Percentiles rank a stretch among this genome's conserved stretches.
Evolutionary conservation across 1,140 invertebrate species (phyloP).

Genomic region (silkworm (Bombyx mori)): ASM3026992v2 NC_085125.1:5447501-5448000

Average conservation of each 20-base stretch:
- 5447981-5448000: slow-evolving; percentile 38
- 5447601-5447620: slow-evolving; percentile 61
- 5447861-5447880: slow-evolving; percentile 15
- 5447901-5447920: slow-evolving; percentile 6
- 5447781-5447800: slow-evolving; percentile 6
- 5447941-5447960: slow-evolving; percentile 26
- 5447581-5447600: slow-evolving; percentile 38
- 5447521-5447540: slow-evolving; percentile 47
- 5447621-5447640: slow-evolving; percentile 65
- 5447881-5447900: slow-evolving; percentile 38
- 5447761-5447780: slow-evolving; percentile 56
- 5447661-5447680: slow-evolving; percentile 62
- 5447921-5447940: slow-evolving; percentile 24
- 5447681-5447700: slow-evolving; percentile 65
- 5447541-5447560: slow-evolving; percentile 42
- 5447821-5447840: slow-evolving; percentile 30
- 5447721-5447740: slow-evolving; percentile 70
- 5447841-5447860: slow-evolving; percentile 19
- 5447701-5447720: slow-evolving; percentile 66
- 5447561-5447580: slow-evolving; percentile 61
- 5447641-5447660: slow-evolving; percentile 55
- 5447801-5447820: slow-evolving; percentile 12
- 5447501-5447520: slow-evolving; percentile 56
- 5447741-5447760: slow-evolving; percentile 46
- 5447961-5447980: slow-evolving; percentile 12